Percentiles rank a stretch among this genome's conserved stretches.
phyloP scores from a whole-genome alignment of 2,888 invertebrate species.

The Blomia tropicalis region DNA sequence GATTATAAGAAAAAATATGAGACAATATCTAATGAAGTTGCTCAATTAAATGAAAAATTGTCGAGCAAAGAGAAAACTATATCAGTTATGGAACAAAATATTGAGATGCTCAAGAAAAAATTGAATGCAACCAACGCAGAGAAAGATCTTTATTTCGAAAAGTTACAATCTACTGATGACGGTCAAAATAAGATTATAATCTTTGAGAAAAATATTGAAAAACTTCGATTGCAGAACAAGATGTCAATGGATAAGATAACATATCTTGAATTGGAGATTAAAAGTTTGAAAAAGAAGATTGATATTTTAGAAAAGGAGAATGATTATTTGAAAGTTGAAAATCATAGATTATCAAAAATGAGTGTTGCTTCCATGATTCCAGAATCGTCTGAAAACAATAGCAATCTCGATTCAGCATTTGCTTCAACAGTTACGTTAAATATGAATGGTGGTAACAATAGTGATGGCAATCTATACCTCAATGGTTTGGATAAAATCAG shows the following conservation, averaged over 20 bases:
- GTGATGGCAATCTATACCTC: conserved; percentile 12
- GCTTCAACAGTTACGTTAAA: conserved; percentile 1
- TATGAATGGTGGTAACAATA: not conserved
- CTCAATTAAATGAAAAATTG: not conserved
- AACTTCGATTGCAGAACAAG: conserved; percentile 10
- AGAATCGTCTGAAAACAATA: conserved; percentile 4
- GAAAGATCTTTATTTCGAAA: not conserved
- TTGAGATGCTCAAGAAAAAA: conserved; percentile 1
- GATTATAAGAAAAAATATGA: not conserved
- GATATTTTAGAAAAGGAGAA: conserved; percentile 24
- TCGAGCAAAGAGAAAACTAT: conserved; percentile 2
- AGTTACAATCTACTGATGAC: not conserved
- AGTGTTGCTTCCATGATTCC: conserved; percentile 16
- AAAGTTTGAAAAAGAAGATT: conserved; percentile 18
- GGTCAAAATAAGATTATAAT: not conserved
- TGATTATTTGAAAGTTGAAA: conserved; percentile 18
- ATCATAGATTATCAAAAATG: conserved; percentile 4
- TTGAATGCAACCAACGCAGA: not conserved
- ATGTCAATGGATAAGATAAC: conserved; percentile 19
- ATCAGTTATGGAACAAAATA: conserved; percentile 1
- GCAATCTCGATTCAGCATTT: not conserved
- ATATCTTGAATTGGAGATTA: conserved; percentile 25
- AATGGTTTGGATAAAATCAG: conserved; percentile 11
- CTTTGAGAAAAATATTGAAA: conserved; percentile 11
- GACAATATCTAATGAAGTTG: not conserved